Evolutionary conservation across 2,797 vertebrate species (phyloP), one percentile per base, ranked within the genome.

Genomic region (Trachops cirrhosus): DNA sequence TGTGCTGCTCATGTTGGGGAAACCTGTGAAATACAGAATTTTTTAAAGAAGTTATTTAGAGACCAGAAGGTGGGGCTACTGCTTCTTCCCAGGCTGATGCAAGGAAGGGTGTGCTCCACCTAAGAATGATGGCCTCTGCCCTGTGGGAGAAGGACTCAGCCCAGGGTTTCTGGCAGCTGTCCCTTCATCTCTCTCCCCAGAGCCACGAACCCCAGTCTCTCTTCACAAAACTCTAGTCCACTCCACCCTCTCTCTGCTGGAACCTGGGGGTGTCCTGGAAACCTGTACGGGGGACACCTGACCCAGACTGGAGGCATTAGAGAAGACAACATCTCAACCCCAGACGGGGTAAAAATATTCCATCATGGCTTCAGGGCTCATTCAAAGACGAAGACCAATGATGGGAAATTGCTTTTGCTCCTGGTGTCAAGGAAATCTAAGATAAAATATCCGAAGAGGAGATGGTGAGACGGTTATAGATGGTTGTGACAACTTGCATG

Each of bases 381-480:
- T 99, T 99, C 99, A 97, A 99, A 99, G 99, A 99, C 99, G 57
- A 99, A 99, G 99, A 99, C 99, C 98, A 99, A 99, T 68, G 99
- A 99, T 97, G 99, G 99, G 98, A 99, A 98, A 99, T 99, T 98
- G 99, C 99, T 93, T 99, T 99, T 98, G 99, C 99, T 78, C 99
- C 99, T 22, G 99, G 99, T 98, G 99, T 99, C 98, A 99, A 99
- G 98, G 99, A 99, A 98, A 99, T 99, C 97, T 99, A 99, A 50
- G 99, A 99, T 98, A 99, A 99, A 98, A 99, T 99, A 98, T 99
- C 99, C 95, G 99, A 99, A 98, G 99, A 99, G 98, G 99, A 99
- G 98, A 99, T 99, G 99, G 99, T 99, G 97, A 99, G 99, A 98
- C 98, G 99, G 85, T 98, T 99, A 92, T 99, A 99, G 99, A 99